These are phyloP conservation scores for Crioceris asparagi DNA, from an alignment of 2,888 invertebrate species.

Conservation along the genomic window DNA sequence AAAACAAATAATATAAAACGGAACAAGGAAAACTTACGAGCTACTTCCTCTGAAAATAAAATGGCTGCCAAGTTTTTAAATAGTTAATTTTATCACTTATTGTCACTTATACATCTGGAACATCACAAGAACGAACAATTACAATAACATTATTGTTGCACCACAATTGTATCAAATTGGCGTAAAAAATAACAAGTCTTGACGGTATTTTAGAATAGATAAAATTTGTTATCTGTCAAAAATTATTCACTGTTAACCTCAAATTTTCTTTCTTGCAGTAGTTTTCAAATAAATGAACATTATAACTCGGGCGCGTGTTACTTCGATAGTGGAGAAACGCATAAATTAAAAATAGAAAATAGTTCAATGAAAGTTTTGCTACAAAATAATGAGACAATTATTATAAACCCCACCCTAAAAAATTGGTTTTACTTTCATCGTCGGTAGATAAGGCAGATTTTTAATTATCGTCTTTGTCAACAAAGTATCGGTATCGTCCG, in stretches of 20 bases:
- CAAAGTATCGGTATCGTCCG: too few species aligned
- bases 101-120: constrained; percentile 12
- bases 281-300: too few species aligned
- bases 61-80: constrained; percentile 20
- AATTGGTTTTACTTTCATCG: constrained; percentile 20
- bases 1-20: too few species aligned
- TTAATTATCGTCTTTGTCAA: too few species aligned
- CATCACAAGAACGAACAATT: too few species aligned
- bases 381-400: constrained; percentile 12
- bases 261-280: constrained; percentile 17
- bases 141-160: too few species aligned
- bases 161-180: too few species aligned
- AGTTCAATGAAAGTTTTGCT: not conserved
- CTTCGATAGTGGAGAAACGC: too few species aligned
- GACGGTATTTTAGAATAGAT: constrained; percentile 10
- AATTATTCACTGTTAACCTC: constrained; percentile 19
- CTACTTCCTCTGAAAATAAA: constrained; percentile 22
- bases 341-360: too few species aligned
- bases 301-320: too few species aligned
- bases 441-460: constrained; percentile 5
- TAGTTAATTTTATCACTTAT: constrained; percentile 17
- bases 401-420: constrained; percentile 25
- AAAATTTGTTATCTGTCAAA: constrained; percentile 17
- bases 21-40: constrained; percentile 23
- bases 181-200: too few species aligned